Evolutionary conservation across 2,797 vertebrate species (phyloP).

Genomic region (Halcyon leucocephala): DNA sequence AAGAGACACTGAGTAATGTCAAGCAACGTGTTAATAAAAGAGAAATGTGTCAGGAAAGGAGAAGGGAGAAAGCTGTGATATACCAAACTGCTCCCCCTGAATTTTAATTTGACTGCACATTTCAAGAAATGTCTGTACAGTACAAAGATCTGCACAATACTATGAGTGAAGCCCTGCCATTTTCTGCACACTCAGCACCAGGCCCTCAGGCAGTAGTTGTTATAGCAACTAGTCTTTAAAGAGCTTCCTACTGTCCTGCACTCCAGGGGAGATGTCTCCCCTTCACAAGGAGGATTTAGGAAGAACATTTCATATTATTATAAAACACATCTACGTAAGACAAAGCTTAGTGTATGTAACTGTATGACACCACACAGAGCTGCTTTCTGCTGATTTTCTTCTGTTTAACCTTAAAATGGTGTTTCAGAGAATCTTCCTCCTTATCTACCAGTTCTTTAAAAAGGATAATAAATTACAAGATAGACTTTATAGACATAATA

Average conservation of each 20-base stretch:
- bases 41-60: background rate
- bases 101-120: background rate
- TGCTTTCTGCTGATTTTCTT: background rate
- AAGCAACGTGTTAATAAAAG: background rate
- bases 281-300: background rate
- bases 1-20: background rate
- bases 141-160: background rate
- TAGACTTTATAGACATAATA: background rate
- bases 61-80: background rate
- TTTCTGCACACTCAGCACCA: background rate
- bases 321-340: background rate
- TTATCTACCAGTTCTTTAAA: background rate
- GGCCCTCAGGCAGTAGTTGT: background rate
- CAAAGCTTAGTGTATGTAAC: background rate
- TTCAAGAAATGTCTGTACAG: background rate
- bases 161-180: rapidly evolving
- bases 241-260: background rate
- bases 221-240: background rate
- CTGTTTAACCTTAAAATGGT: background rate
- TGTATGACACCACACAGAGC: background rate
- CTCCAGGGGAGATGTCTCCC: background rate
- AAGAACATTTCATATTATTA: background rate
- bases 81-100: rapidly evolving
- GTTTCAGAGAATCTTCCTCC: background rate
- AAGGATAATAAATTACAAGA: background rate